A percentile compares a stretch with the other conserved stretches of the same genome.
These are phyloP conservation scores for Polyploca ridens DNA, from an alignment of 2,888 invertebrate species.

Conservation along the genomic window DNA sequence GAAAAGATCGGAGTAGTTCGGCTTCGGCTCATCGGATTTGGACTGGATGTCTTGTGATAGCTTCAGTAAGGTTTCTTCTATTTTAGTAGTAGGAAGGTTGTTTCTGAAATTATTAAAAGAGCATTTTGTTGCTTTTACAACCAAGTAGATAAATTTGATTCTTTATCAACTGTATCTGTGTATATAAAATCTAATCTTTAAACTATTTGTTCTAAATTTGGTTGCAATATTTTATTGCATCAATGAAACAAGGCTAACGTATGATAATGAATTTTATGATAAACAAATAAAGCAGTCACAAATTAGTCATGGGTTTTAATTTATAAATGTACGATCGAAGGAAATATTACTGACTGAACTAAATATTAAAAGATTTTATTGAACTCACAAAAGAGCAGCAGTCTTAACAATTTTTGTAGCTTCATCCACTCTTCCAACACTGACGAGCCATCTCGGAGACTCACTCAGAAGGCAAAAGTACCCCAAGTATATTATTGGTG, in stretches of 20 bases:
- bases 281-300: not conserved
- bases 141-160: no score
- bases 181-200: not conserved
- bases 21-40: conserved; percentile 56
- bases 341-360: no score
- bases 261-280: not conserved
- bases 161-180: not conserved
- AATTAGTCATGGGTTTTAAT: no score
- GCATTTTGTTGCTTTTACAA: not conserved
- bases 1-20: conserved; percentile 86
- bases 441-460: conserved; percentile 91
- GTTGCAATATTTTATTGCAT: not conserved
- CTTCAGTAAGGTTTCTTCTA: conserved; percentile 72
- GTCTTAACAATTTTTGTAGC: conserved; percentile 87
- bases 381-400: conserved; percentile 83
- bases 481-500: conserved; percentile 84
- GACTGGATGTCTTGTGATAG: conserved; percentile 52
- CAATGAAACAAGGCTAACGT: not conserved
- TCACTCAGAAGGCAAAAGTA: conserved; percentile 90
- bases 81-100: conserved; percentile 73
- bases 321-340: no score
- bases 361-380: not conserved
- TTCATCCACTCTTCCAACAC: conserved; percentile 87
- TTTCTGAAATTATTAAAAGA: conserved; percentile 64
- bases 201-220: not conserved